phyloP scores from a whole-genome alignment of 2,113 vertebrate species.

The Nestor notabilis region DNA sequence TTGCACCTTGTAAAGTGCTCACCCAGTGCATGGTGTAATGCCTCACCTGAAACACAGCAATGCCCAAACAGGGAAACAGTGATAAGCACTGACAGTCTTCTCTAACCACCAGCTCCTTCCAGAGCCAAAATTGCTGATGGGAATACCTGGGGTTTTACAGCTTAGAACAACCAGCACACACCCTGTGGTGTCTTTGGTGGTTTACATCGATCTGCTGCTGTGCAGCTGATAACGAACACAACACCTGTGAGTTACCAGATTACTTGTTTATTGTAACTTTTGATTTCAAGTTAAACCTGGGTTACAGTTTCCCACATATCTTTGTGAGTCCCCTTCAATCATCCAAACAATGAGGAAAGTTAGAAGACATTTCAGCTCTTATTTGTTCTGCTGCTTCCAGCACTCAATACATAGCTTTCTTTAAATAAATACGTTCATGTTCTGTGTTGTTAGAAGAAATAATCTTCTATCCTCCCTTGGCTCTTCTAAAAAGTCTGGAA shows the following conservation, averaged over 20 bases:
- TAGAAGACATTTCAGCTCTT: neutral
- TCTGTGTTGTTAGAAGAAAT: neutral
- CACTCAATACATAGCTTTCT: neutral
- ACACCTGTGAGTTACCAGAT: fast-evolving
- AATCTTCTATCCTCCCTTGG: neutral
- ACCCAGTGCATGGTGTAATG: fast-evolving
- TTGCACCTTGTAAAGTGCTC: fast-evolving
- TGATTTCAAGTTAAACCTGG: neutral
- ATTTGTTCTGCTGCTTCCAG: neutral
- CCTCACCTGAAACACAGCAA: neutral
- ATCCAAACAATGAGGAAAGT: neutral
- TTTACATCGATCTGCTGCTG: neutral
- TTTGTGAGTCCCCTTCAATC: neutral
- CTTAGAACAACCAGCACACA: neutral
- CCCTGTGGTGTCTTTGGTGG: neutral
- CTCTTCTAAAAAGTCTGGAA: neutral
- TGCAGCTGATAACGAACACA: neutral
- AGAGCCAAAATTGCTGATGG: neutral
- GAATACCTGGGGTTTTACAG: neutral
- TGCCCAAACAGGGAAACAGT: neutral
- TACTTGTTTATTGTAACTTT: neutral
- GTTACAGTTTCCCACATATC: neutral
- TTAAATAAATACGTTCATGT: neutral
- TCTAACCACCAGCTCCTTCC: neutral
- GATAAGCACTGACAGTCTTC: neutral